Base-by-base conservation (phyloP, 1,140 invertebrate species). In the Proctacanthus coquilletti region DNA sequence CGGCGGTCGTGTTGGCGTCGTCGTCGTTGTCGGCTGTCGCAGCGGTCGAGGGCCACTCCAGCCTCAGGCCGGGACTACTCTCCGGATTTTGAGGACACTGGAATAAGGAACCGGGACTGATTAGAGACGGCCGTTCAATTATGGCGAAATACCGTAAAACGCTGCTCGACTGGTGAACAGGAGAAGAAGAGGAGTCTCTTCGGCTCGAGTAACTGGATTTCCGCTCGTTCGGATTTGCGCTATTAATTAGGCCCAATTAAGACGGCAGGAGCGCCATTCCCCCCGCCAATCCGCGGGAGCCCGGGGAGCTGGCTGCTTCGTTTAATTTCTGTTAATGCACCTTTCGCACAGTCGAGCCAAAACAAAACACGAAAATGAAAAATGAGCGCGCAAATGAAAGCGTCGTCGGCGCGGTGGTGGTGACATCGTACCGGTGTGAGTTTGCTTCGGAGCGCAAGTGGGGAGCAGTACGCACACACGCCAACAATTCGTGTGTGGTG, bases 301-400 rank as follows among this genome's bases (percentile, higher is more conserved):
- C 23, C 23, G 6, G 23, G 23, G 6, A 6, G 6, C 23, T 14
- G 3, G 3, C 27, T 14, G 4, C 27, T 29, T 29, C 27, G 15
- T 29, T 29, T 29, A 29, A 13, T 29, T 29, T 29, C 3, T 29
- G n/a, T 25, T 25, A 25, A 8, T n/a, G n/a, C n/a, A 25, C 23
- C 23, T n/a, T 25, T 8, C 23, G n/a, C 15, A 29, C 27, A 29
- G 3, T 13, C 27, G 27, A 29, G 27, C 27, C 11, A 29, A 29
- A 29, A 29, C 9, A 29, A 14, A 29, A 29, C 27, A 29, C 15
- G 15, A 29, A 11, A 29, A 29, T 29, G 27, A 14, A 29, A 29
- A 29, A 29, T 29, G n/a, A 29, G 27, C 27, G 27, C 27, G 27
- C 27, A n/a, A n/a, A n/a, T n/a, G n/a, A n/a, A n/a, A n/a, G n/a